Evolutionary conservation across 1,140 invertebrate species (phyloP), one percentile per base, ranked within the genome.

Genomic region (Acromyrmex heyeri): DNA sequence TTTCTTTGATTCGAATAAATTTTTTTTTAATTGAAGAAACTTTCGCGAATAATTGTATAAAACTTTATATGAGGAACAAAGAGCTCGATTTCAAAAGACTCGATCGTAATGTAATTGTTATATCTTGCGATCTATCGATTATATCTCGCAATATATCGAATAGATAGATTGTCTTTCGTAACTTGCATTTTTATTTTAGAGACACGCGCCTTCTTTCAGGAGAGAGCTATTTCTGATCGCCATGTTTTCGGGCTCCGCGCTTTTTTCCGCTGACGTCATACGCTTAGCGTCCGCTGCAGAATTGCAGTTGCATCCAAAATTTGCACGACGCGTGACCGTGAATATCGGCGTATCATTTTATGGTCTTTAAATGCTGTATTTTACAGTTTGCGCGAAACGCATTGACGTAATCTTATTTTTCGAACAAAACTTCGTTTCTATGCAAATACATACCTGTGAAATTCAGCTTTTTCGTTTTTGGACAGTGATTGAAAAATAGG

Each of bases 291-390:
- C n/a, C 14, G 44, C 53, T 64, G 34, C 30, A 18, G 21, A 24
- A 53, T 34, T 61, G 79, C 21, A 75, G 24, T 77, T 76, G 72
- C 44, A 53, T 64, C 21, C n/a, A 18, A 44, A 64, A 62, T 85
- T 77, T 77, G 65, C 30, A 55, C 3, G 81, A n/a, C 38, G 44
- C 72, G 27, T 65, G 50, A 77, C 72, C 72, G 48, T 65, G 73
- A 85, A 85, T 77, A 77, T 59, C n/a, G 34, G 5, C 65, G 64
- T 38, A 10, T 59, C 67, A 4, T 76, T 57, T 85, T 50, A 62
- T 44, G 12, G 16, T 0, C 34, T 30, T 14, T 76, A 76, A 76
- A 72, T 27, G 27, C 8, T 30, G 21, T 21, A 38, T 12, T 85
- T 65, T 48, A 73, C 38, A 16, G n/a, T 21, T n/a, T 3, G 27